phyloP scores from a whole-genome alignment of 2,888 invertebrate genomes.

The Heliconius ismenius region DNA sequence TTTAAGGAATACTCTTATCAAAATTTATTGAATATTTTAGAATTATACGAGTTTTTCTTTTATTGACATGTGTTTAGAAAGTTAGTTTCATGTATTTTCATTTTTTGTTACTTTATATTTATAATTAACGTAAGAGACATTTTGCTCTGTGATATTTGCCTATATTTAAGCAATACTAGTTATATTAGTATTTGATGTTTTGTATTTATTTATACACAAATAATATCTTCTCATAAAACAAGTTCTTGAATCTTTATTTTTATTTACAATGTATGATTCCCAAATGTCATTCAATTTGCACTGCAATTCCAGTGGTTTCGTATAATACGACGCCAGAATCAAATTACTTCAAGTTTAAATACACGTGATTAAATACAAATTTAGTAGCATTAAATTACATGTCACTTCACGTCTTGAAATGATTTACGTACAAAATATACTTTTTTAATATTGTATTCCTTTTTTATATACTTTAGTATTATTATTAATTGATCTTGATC shows the following conservation, averaged over 20 bases:
- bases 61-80: background rate
- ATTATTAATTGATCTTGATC: too few species aligned
- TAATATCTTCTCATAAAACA: background rate
- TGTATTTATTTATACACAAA: background rate
- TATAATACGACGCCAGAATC: conserved; percentile 5
- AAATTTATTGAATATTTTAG: background rate
- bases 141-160: too few species aligned
- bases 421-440: background rate
- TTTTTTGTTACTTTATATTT: too few species aligned
- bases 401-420: conserved; percentile 31
- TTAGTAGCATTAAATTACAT: conserved; percentile 31
- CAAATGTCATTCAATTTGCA: background rate
- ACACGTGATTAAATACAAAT: conserved; percentile 28
- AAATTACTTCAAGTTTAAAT: conserved; percentile 28
- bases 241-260: background rate
- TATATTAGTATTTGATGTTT: background rate
- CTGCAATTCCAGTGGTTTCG: background rate
- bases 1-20: background rate
- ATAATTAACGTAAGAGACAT: too few species aligned
- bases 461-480: too few species aligned
- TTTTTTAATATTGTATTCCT: background rate
- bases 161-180: too few species aligned
- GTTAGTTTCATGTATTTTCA: background rate
- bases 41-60: background rate
- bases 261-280: conserved; percentile 1